phyloP scores from a whole-genome alignment of 2,113 vertebrate species.

The Phalacrocorax pelagicus region DNA sequence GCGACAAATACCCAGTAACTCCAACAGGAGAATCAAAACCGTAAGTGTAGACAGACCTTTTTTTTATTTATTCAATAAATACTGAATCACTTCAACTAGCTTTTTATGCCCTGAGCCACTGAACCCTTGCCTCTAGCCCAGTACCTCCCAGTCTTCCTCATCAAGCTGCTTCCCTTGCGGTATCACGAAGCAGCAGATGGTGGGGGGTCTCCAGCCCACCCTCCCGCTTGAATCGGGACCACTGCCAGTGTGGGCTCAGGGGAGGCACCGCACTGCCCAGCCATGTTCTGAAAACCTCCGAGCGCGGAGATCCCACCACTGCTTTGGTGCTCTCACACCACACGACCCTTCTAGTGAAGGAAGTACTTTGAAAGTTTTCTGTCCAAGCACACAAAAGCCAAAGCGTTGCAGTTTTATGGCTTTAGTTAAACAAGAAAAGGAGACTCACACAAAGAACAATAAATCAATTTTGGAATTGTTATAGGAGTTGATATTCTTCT shows the following conservation, averaged over 20 bases:
- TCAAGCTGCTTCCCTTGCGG: not conserved
- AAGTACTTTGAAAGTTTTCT: not conserved
- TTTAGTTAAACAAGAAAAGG: not conserved
- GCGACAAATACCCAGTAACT: not conserved
- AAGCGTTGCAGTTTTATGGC: rapidly evolving
- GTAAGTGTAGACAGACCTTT: not conserved
- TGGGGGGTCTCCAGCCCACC: not conserved
- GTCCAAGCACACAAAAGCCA: not conserved
- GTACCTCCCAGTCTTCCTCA: not conserved
- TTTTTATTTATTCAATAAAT: not conserved
- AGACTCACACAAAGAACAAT: not conserved
- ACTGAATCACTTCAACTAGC: not conserved
- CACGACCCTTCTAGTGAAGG: not conserved
- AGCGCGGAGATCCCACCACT: not conserved
- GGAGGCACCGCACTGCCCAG: not conserved
- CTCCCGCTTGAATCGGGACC: not conserved
- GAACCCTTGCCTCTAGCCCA: not conserved
- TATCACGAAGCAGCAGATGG: not conserved
- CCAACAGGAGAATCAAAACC: not conserved
- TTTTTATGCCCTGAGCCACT: not conserved
- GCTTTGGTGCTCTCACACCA: not conserved
- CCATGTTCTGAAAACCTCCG: not conserved
- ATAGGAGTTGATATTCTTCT: not conserved
- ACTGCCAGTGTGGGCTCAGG: not conserved
- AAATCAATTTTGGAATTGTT: not conserved